These are phyloP conservation scores for Phaonia tiefii DNA, from an alignment of 2,888 invertebrate species.

Conservation along the genomic window DNA sequence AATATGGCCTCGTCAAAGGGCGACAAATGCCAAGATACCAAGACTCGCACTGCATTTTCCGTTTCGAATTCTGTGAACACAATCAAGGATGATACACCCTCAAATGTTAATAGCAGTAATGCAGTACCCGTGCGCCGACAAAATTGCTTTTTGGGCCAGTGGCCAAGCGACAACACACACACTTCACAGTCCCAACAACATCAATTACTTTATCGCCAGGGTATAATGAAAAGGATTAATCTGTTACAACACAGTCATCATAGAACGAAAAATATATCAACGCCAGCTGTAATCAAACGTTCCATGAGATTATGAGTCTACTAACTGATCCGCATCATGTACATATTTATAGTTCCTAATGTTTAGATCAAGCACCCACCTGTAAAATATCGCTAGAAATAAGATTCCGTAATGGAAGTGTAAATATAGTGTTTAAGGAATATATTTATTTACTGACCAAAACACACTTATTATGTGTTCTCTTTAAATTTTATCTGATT, in stretches of 20 bases:
- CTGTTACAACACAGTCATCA: conserved; percentile 43
- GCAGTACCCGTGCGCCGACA: conserved; percentile 76
- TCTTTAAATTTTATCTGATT: too few species aligned
- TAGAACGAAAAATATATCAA: conserved; percentile 46
- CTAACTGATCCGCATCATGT: too few species aligned
- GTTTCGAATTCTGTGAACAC: conserved; percentile 42
- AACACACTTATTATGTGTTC: too few species aligned
- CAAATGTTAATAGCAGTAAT: conserved; percentile 30
- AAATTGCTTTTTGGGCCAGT: conserved; percentile 76
- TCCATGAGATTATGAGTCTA: conserved; percentile 57
- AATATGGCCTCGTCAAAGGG: neutral
- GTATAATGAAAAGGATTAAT: conserved; percentile 26
- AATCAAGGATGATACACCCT: conserved; percentile 10
- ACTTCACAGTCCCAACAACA: neutral
- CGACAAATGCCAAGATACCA: neutral
- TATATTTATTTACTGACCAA: conserved; percentile 23
- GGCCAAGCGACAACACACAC: conserved; percentile 60
- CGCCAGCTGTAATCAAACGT: conserved; percentile 35
- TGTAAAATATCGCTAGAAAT: conserved; percentile 24
- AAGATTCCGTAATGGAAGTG: neutral
- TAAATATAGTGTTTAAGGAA: conserved; percentile 30
- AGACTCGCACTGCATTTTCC: conserved; percentile 31
- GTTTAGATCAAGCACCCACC: conserved; percentile 13
- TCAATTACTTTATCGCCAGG: conserved; percentile 6
- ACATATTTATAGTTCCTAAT: too few species aligned